phyloP scores from a whole-genome alignment of 1,140 invertebrate species.

The Aleiodes sp. region DNA sequence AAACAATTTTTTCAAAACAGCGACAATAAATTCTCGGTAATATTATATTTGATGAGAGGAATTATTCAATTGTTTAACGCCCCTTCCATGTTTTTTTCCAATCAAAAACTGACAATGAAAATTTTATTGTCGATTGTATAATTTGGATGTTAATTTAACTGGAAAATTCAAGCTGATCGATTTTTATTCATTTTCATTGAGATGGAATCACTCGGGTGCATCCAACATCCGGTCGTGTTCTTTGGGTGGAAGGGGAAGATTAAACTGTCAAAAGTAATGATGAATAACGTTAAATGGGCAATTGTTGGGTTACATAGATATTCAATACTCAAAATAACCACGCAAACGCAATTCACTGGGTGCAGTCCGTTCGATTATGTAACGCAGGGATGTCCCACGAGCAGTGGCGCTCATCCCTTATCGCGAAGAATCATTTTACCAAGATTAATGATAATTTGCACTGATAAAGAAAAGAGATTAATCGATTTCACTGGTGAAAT shows the following conservation, averaged over 20 bases:
- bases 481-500: no score
- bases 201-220: background rate
- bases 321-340: background rate
- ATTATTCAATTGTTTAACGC: no score
- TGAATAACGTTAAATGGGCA: background rate
- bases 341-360: background rate
- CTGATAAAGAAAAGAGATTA: no score
- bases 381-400: background rate
- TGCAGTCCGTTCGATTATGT: background rate
- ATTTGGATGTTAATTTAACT: no score
- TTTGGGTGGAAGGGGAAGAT: background rate
- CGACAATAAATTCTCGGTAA: background rate
- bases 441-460: no score
- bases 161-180: no score
- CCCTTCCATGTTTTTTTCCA: no score
- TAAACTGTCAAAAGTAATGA: background rate
- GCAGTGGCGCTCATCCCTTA: slow-evolving; percentile 1
- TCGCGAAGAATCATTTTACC: no score
- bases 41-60: background rate
- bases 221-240: background rate
- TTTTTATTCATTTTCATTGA: background rate
- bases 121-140: no score
- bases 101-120: no score
- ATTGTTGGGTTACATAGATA: background rate
- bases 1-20: background rate